Percentiles rank a stretch among this genome's conserved stretches.
Conservation (phyloP, 2,113 vertebrate genomes). For the Orycteropus afer region DNA sequence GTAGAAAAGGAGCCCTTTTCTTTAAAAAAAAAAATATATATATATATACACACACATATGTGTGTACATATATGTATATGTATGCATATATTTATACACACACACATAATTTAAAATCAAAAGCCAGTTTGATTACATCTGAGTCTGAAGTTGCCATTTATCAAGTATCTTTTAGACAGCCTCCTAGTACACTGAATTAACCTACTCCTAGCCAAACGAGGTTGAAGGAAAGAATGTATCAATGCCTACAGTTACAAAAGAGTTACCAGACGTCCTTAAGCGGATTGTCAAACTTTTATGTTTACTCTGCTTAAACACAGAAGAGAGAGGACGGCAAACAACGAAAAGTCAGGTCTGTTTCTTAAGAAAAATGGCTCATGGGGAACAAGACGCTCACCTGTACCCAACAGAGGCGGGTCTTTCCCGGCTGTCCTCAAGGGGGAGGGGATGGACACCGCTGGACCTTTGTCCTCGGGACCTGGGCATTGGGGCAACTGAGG, state of each 20-base stretch:
- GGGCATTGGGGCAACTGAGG: neutral
- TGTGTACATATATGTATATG: no score
- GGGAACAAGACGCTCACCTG: conserved; percentile 48
- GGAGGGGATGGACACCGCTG: conserved; percentile 28
- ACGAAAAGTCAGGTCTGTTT: neutral
- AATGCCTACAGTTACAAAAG: neutral
- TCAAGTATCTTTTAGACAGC: conserved; percentile 42
- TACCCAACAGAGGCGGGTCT: neutral
- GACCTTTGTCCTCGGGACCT: conserved; percentile 63
- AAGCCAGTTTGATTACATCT: conserved; percentile 15
- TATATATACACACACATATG: no score
- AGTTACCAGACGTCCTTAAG: conserved; percentile 3
- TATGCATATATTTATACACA: no score
- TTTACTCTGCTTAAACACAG: neutral
- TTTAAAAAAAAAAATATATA: no score
- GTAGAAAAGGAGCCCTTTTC: neutral
- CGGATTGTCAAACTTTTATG: conserved; percentile 66
- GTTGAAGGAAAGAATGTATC: neutral
- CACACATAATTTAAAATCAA: conserved; percentile 15
- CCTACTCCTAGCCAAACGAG: conserved; percentile 23
- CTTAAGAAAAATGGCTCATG: neutral
- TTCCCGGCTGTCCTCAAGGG: neutral
- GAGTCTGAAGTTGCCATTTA: conserved; percentile 22
- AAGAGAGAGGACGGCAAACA: neutral
- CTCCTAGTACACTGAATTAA: conserved; percentile 8